Base-by-base conservation (phyloP, 2,888 invertebrate genomes). In the Liposcelis brunnea region DNA sequence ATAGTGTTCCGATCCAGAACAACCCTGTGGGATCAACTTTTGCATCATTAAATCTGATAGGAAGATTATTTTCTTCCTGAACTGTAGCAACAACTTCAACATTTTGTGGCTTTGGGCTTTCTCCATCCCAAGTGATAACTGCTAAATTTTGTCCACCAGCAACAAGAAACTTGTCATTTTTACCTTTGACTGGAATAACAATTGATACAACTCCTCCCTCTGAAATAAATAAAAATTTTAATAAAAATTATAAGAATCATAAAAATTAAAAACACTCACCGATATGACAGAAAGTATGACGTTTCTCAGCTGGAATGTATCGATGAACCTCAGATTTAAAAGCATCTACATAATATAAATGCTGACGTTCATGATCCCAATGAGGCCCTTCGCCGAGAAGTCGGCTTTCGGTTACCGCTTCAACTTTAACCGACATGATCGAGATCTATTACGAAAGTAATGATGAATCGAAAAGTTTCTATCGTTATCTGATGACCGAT, bases 351-450 rank as follows among this genome's bases (percentile, higher is more conserved):
- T 70, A 77, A 62, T 74, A 79, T 8, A 80, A 65, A 43, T 67
- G 70, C 57, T 75, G 71, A 33, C 67, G 65, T 21, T 59, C 59
- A 31, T 66, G 61, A 58, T 75, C 74, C 80, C 80, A 81, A 58
- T 79, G 79, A 0, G 80, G 80, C 14, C 78, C 79, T 61, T 81
- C 80, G 48, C 80, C 80, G 43, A 80, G 62, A 55, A 65, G 62
- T 50, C 70, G 67, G 2, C 70, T 66, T 8, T 26, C 26, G 26
- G 26, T 26, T 6, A 26, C 26, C 4, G 26, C 26, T 26, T 26
- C 26, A 8, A 26, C 26, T 26, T 26, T 26, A 8, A 26, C 26
- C 8, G 26, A 6, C 26, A 26, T 26, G 26, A 8, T 26, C 8
- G 8, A 26, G 8, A 26, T 26, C 26, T 26, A 8, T 26, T 6